Percentiles rank a stretch among this genome's conserved stretches.
Conservation (phyloP, 2,113 vertebrate genomes). For the Solea senegalensis region DNA sequence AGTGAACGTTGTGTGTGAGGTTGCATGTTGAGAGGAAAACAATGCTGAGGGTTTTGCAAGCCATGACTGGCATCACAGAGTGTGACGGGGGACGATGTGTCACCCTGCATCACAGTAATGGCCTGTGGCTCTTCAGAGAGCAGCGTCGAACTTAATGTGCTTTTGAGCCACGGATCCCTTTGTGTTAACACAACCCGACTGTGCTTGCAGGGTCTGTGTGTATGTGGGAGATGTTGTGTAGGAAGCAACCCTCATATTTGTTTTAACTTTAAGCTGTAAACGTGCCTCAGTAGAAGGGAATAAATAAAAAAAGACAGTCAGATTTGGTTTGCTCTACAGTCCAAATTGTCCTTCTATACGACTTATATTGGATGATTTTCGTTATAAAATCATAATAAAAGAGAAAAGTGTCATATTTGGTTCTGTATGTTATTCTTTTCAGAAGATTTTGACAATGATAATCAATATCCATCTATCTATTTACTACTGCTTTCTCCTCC, state of each 20-base stretch:
- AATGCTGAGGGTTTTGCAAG: conserved; percentile 22
- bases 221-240: conserved; percentile 35
- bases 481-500: no score
- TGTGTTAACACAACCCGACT: conserved; percentile 61
- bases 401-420: no score
- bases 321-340: not conserved
- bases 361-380: not conserved
- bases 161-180: conserved; percentile 50
- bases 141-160: conserved; percentile 59
- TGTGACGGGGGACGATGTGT: conserved; percentile 41
- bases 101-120: conserved; percentile 61
- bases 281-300: conserved; percentile 10
- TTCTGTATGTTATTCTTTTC: no score
- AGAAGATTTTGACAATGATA: no score
- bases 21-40: conserved; percentile 27
- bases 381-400: not conserved
- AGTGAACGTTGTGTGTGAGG: conserved; percentile 26
- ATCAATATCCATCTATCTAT: no score
- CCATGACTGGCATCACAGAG: conserved; percentile 14
- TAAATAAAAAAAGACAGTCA: conserved; percentile 16
- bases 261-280: conserved; percentile 44
- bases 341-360: not conserved
- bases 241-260: conserved; percentile 29
- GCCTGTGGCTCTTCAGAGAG: conserved; percentile 42
- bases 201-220: conserved; percentile 26